Conservation (phyloP, 2,797 vertebrate species). For the Pyrocephalus nanus region DNA sequence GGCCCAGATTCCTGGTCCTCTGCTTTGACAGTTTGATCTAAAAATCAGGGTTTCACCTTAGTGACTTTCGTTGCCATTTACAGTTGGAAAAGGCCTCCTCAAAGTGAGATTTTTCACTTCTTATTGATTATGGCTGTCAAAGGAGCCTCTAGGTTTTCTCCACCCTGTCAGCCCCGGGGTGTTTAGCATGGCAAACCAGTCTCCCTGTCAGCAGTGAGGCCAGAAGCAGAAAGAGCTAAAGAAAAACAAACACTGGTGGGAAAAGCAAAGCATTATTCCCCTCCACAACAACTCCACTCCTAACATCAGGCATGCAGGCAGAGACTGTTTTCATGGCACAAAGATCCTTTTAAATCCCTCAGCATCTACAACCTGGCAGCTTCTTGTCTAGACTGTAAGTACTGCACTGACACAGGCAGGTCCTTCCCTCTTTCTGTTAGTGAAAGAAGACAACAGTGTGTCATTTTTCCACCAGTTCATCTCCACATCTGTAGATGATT, state of each 20-base stretch:
- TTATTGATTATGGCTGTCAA: conserved; percentile 61
- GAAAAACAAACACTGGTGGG: not conserved
- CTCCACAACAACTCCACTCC: not conserved
- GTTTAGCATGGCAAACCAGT: conserved; percentile 21
- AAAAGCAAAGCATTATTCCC: not conserved
- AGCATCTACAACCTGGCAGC: not conserved
- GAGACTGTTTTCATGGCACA: not conserved
- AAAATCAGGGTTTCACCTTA: conserved; percentile 2
- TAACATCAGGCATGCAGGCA: not conserved
- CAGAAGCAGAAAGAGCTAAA: not conserved
- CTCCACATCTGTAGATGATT: not conserved
- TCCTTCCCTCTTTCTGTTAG: not conserved
- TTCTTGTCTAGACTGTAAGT: not conserved
- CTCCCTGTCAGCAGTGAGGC: not conserved
- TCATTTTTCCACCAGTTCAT: not conserved
- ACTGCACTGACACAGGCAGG: not conserved
- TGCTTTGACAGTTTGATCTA: not conserved
- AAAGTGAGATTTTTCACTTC: conserved; percentile 23
- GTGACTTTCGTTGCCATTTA: not conserved
- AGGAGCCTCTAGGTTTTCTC: conserved; percentile 25
- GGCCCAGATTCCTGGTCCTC: not conserved
- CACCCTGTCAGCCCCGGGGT: not conserved
- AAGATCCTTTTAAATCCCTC: not conserved
- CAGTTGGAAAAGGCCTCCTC: conserved; percentile 13
- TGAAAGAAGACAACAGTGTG: rapidly evolving